These are phyloP conservation scores for Lymantria monacha DNA, from an alignment of 2,888 invertebrate species.

Conservation along the genomic window DNA sequence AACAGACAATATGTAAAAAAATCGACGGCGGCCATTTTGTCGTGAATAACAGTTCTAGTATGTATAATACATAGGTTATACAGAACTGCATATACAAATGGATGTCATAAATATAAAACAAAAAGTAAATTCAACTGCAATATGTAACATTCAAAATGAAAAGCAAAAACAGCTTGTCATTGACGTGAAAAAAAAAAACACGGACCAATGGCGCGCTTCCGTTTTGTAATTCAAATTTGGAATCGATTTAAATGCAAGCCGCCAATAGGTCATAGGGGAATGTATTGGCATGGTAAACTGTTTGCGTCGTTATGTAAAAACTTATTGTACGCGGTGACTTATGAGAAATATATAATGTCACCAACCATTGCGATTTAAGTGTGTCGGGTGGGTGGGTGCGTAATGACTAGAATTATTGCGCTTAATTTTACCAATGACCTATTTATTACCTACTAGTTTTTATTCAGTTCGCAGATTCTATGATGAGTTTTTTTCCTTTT, in stretches of 20 bases:
- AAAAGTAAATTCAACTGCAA: conserved; percentile 1
- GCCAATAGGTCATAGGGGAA: conserved; percentile 75
- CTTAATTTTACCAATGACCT: no score
- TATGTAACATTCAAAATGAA: conserved; percentile 1
- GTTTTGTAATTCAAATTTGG: conserved; percentile 72
- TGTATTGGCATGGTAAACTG: conserved; percentile 62
- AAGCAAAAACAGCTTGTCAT: conserved; percentile 42
- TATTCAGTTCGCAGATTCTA: no score
- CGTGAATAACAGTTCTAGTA: no score
- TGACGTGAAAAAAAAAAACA: conserved; percentile 36
- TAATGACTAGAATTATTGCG: no score
- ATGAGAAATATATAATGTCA: neutral
- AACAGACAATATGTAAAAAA: no score
- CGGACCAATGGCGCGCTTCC: conserved; percentile 44
- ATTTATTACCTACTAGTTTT: no score
- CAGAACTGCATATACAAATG: neutral
- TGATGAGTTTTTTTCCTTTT: no score
- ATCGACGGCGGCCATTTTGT: no score
- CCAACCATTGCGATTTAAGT: neutral
- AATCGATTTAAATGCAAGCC: conserved; percentile 68
- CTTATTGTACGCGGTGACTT: conserved; percentile 12
- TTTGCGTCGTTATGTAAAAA: conserved; percentile 40
- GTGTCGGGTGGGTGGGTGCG: no score
- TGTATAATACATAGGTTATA: neutral
- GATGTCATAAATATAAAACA: neutral